Percentiles rank a stretch among this genome's conserved stretches.
These are phyloP conservation scores for Entosphenus tridentatus DNA, from an alignment of 2,113 vertebrate species.

Conservation along the genomic window DNA sequence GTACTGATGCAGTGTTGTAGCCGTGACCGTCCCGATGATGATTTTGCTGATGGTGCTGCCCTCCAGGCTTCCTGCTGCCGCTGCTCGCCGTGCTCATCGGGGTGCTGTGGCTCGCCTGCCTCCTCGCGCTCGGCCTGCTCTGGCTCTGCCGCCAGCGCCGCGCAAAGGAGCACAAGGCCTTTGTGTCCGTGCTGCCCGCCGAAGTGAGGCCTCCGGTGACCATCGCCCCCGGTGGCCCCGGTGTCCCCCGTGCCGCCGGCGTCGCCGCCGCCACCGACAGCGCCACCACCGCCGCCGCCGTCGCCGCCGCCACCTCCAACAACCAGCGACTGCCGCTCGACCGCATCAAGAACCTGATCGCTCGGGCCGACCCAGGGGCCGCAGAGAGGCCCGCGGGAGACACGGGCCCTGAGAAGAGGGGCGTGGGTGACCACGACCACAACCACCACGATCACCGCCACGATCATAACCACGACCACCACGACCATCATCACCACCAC, in stretches of 20 bases:
- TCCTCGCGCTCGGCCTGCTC: constrained; percentile 33
- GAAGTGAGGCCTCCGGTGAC: constrained; percentile 19
- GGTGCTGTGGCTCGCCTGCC: constrained; percentile 58
- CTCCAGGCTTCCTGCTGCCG: constrained; percentile 48
- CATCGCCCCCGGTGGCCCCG: too few relatives aligned
- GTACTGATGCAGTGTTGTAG: not conserved
- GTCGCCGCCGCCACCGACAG: too few relatives aligned
- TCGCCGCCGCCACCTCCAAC: constrained; percentile 43
- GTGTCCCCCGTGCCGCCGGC: too few relatives aligned
- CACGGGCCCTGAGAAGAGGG: too few relatives aligned
- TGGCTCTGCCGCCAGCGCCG: constrained; percentile 76
- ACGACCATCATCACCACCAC: too few relatives aligned
- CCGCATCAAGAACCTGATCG: constrained; percentile 33
- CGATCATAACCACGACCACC: too few relatives aligned
- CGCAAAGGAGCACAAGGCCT: constrained; percentile 47
- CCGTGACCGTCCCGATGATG: fast-evolving
- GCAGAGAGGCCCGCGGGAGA: too few relatives aligned
- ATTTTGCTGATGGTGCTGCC: constrained; percentile 11
- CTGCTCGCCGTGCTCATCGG: constrained; percentile 46
- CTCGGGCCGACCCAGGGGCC: too few relatives aligned
- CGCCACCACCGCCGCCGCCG: too few relatives aligned
- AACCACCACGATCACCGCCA: too few relatives aligned
- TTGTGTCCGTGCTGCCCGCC: too few relatives aligned
- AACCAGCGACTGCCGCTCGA: constrained; percentile 63
- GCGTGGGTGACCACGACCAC: too few relatives aligned